These are phyloP conservation scores for Nymphalis urticae DNA, from an alignment of 2,888 invertebrate genomes.

Conservation along the genomic window DNA sequence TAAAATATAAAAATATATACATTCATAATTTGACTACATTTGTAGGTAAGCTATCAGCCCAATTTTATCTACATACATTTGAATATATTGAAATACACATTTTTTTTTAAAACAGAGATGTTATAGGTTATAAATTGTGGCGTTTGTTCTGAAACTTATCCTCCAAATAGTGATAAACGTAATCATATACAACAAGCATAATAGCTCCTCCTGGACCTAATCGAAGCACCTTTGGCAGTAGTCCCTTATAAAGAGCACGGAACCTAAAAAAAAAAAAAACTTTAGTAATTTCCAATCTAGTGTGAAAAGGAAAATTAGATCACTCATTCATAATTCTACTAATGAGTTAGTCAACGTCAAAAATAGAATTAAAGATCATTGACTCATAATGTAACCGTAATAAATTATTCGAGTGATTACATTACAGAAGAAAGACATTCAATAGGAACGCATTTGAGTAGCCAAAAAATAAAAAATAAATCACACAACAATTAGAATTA, in stretches of 20 bases:
- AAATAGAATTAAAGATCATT: conserved; percentile 31
- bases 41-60: no score
- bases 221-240: conserved; percentile 94
- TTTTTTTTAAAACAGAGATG: no score
- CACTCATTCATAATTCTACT: conserved; percentile 15
- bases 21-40: no score
- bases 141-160: conserved; percentile 53
- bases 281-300: neutral
- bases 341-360: conserved; percentile 8
- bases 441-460: neutral
- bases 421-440: neutral
- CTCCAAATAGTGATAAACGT: conserved; percentile 88
- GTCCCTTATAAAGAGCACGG: conserved; percentile 93
- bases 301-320: no score
- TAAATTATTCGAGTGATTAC: conserved; percentile 3
- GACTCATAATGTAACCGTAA: conserved; percentile 13
- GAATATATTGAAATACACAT: no score
- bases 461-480: neutral
- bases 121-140: conserved; percentile 24
- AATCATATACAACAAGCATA: conserved; percentile 96
- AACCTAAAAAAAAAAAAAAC: conserved; percentile 81
- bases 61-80: no score
- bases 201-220: conserved; percentile 97
- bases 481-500: neutral
- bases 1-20: no score